Evolutionary conservation across 2,888 invertebrate species (phyloP), one percentile per base, ranked within the genome.

Genomic region (Rhingia rostrata): DNA sequence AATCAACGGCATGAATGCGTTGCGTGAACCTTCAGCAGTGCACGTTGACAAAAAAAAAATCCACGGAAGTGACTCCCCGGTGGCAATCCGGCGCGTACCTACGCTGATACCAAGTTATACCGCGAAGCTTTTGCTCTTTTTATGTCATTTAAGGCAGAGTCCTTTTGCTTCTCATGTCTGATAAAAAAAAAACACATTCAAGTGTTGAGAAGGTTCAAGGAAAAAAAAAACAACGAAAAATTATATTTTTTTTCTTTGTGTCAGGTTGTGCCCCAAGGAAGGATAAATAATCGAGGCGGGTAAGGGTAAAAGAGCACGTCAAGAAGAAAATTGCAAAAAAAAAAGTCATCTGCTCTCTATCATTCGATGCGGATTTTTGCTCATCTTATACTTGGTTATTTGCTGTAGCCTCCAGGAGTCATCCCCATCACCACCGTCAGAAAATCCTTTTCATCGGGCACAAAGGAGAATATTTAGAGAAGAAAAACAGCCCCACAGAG

Each of bases 1-100:
- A 83, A 83, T 83, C 83, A 83, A 63, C 58, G 58, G 77, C 53
- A 53, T 45, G 54, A 75, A 75, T 75, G 75, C 75, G 58, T 51
- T 75, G 32, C 45, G 56, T 45, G 60, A 78, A 73, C 67, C 82
- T 61, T 77, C 63, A 67, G 63, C 78, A 63, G 39, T 72, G 51
- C 78, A 63, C 35, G 56, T 33, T 75, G 66, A 49, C 33, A 47
- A 35, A 61, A 60, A 64, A 64, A 70, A 69, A 75, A 45, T 45
- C 60, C 67, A 77, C 77, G 77, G 67, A 67, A 67, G 67, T 53
- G 61, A 53, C 14, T 53, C 67, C 53, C 66, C 66, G 53, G 12
- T 51, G 60, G 66, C 45, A 53, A 43, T 43, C 45, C 30, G 14
- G 32, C 30, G 30, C 45, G 35, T 32, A 47, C 10, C 9, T n/a